These are phyloP conservation scores for Hetaerina americana DNA, from an alignment of 1,140 invertebrate genomes.

Conservation along the genomic window DNA sequence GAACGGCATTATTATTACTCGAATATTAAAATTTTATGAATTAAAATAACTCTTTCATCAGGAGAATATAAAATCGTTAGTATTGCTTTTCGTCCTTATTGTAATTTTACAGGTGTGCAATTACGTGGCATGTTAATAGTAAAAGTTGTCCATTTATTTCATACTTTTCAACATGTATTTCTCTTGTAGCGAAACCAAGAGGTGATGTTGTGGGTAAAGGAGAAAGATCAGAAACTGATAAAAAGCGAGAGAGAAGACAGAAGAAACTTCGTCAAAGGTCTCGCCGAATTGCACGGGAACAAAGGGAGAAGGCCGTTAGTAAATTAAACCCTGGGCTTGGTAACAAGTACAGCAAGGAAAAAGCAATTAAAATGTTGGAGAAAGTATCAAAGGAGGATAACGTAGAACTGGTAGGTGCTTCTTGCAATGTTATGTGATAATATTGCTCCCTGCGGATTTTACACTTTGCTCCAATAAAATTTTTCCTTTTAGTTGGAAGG, in stretches of 20 bases:
- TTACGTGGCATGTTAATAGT: no score
- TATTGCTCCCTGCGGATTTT: no score
- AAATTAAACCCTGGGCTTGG: slow-evolving; percentile 34
- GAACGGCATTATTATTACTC: no score
- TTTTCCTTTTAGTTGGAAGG: slow-evolving; percentile 32
- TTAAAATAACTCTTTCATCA: no score
- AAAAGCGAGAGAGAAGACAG: slow-evolving; percentile 70
- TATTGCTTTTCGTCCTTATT: no score
- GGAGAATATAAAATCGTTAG: no score
- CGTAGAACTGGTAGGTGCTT: slow-evolving; percentile 35
- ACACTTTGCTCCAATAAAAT: not conserved
- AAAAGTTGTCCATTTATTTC: no score
- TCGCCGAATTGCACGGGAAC: slow-evolving; percentile 33
- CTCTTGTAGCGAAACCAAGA: slow-evolving; percentile 49
- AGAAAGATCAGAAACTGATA: slow-evolving; percentile 76
- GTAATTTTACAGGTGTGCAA: no score
- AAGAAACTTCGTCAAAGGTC: slow-evolving; percentile 68
- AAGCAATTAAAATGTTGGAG: slow-evolving; percentile 36
- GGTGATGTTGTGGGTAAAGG: slow-evolving; percentile 63
- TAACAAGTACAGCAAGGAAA: slow-evolving; percentile 43
- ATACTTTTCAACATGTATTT: no score
- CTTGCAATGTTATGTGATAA: slow-evolving; percentile 8
- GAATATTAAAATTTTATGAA: no score
- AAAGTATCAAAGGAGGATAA: slow-evolving; percentile 49
- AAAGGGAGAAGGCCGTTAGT: slow-evolving; percentile 35